Evolutionary conservation across 2,113 vertebrate species (phyloP).

Genomic region (Butorides virescens): DNA sequence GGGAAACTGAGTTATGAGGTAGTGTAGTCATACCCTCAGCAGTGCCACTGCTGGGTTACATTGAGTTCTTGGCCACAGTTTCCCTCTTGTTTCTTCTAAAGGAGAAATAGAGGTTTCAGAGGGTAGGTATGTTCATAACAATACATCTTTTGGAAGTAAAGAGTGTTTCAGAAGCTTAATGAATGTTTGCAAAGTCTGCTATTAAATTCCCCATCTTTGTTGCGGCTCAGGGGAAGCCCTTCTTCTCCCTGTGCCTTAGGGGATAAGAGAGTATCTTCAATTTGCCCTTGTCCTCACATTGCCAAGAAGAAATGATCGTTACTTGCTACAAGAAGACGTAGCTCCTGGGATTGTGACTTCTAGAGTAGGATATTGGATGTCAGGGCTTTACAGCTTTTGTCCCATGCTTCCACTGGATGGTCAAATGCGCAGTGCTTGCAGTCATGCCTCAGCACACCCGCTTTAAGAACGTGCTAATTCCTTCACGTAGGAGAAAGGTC

Average conservation of each 20-base stretch:
- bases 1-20: background rate
- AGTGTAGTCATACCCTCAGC: background rate
- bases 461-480: background rate
- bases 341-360: background rate
- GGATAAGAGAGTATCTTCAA: accelerated
- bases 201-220: background rate
- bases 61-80: background rate
- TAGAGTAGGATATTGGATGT: background rate
- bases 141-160: background rate
- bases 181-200: background rate
- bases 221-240: background rate
- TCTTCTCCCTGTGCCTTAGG: background rate
- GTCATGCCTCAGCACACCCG: background rate
- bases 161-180: background rate
- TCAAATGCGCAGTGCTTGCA: accelerated
- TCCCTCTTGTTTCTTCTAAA: background rate
- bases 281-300: background rate
- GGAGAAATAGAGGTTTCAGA: background rate
- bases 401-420: background rate
- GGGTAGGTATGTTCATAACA: background rate
- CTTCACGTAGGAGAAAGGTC: accelerated
- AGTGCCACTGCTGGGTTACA: background rate
- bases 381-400: background rate
- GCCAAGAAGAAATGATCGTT: background rate
- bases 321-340: background rate